These are phyloP conservation scores for Rhinichthys klamathensis DNA, from an alignment of 2,113 vertebrate species.

Conservation along the genomic window DNA sequence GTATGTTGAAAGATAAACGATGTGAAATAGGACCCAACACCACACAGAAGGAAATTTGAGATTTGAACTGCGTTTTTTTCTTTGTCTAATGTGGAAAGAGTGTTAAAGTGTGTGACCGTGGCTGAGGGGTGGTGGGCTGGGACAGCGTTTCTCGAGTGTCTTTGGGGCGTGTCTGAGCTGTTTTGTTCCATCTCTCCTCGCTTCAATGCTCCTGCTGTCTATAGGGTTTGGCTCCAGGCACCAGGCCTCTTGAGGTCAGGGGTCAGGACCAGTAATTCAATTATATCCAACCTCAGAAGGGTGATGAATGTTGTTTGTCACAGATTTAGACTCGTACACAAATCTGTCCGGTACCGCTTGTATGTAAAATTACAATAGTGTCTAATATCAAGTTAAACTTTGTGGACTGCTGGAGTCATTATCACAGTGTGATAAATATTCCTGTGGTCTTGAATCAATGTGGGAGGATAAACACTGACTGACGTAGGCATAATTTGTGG, in stretches of 20 bases:
- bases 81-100: neutral
- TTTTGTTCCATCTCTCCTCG: conserved; percentile 43
- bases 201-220: conserved; percentile 56
- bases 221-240: conserved; percentile 58
- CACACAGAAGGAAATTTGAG: conserved; percentile 4
- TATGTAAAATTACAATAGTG: no score
- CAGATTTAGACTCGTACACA: neutral
- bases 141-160: neutral
- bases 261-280: conserved; percentile 68
- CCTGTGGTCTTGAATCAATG: conserved; percentile 3
- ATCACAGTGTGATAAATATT: conserved; percentile 6
- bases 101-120: conserved; percentile 9
- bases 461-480: neutral
- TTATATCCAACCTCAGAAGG: conserved; percentile 58
- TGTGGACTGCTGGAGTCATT: neutral
- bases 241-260: conserved; percentile 56
- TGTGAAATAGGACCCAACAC: neutral
- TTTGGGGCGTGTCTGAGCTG: conserved; percentile 36
- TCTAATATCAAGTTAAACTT: neutral
- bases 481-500: neutral
- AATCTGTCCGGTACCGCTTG: neutral
- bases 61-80: neutral
- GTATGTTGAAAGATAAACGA: neutral
- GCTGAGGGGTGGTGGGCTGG: conserved; percentile 1
- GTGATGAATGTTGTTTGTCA: neutral